Evolutionary conservation across 2,888 invertebrate genomes (phyloP).

Genomic region (Odontomyia ornata): DNA sequence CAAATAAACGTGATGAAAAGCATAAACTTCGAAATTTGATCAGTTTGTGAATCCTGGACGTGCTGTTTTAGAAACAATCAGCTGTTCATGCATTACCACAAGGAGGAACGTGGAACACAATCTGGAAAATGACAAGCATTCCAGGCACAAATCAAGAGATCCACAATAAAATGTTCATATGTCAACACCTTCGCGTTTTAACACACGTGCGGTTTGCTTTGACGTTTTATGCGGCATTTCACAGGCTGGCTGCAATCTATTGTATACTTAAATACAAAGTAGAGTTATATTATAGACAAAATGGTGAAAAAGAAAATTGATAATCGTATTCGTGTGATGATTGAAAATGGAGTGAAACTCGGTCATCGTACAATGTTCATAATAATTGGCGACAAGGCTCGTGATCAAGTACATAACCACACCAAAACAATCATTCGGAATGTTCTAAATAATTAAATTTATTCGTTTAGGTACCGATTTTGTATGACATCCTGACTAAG

Average conservation of each 20-base stretch:
- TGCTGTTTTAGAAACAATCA: too few species aligned
- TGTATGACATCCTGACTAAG: constrained; percentile 98
- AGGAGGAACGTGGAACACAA: too few species aligned
- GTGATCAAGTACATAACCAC: constrained; percentile 81
- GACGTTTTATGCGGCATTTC: constrained; percentile 2
- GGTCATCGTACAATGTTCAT: constrained; percentile 95
- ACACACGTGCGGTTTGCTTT: constrained; percentile 27
- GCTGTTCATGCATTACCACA: too few species aligned
- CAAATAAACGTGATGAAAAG: too few species aligned
- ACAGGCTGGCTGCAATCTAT: neutral
- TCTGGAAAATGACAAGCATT: too few species aligned
- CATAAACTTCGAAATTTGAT: too few species aligned
- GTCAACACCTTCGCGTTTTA: neutral
- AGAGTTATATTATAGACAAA: constrained; percentile 57
- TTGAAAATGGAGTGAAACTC: constrained; percentile 93
- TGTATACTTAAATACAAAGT: neutral
- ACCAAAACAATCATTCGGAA: neutral
- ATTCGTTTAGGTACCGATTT: constrained; percentile 89
- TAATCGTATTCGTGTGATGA: constrained; percentile 91
- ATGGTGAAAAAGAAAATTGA: constrained; percentile 97
- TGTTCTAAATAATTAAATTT: neutral
- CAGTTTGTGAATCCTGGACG: too few species aligned
- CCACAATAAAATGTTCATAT: too few species aligned
- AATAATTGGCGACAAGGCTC: constrained; percentile 93
- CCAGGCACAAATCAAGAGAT: too few species aligned